Evolutionary conservation across 2,888 invertebrate genomes (phyloP).

Genomic region (Troides helena): DNA sequence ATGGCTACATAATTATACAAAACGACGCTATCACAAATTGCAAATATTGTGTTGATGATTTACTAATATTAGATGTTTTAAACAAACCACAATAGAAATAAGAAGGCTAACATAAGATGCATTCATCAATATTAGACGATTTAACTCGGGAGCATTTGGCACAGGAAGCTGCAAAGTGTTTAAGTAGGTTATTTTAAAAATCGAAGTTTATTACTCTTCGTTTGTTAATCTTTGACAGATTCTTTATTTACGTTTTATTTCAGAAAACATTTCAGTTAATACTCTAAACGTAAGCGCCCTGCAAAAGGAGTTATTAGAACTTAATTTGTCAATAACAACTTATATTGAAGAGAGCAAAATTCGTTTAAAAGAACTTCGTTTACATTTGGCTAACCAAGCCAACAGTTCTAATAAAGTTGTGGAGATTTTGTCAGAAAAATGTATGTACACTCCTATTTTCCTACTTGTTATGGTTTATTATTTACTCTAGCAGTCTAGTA

Average conservation of each 20-base stretch:
- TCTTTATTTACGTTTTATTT: slow-evolving; percentile 34
- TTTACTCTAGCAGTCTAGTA: background rate
- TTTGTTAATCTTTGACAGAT: slow-evolving; percentile 38
- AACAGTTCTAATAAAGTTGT: slow-evolving; percentile 64
- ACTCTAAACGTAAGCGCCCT: slow-evolving; percentile 57
- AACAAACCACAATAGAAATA: slow-evolving; percentile 42
- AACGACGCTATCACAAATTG: slow-evolving; percentile 22
- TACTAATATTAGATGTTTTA: slow-evolving; percentile 39
- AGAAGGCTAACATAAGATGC: slow-evolving; percentile 62
- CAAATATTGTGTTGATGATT: slow-evolving; percentile 18
- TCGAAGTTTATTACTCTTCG: slow-evolving; percentile 40
- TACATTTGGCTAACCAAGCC: slow-evolving; percentile 60
- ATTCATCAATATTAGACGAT: slow-evolving; percentile 70
- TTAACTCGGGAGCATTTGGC: slow-evolving; percentile 64
- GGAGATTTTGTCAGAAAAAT: slow-evolving; percentile 60
- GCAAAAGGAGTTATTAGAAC: slow-evolving; percentile 67
- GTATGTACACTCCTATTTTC: slow-evolving; percentile 43
- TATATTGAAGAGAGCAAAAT: slow-evolving; percentile 69
- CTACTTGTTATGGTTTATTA: background rate
- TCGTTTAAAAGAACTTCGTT: slow-evolving; percentile 53
- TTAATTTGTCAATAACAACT: slow-evolving; percentile 69
- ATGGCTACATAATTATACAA: slow-evolving; percentile 9
- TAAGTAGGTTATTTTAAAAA: slow-evolving; percentile 64
- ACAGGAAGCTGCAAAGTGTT: slow-evolving; percentile 60
- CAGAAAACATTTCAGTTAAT: slow-evolving; percentile 68